Base-by-base conservation (phyloP, 2,113 vertebrate species). In the Ictalurus punctatus region DNA sequence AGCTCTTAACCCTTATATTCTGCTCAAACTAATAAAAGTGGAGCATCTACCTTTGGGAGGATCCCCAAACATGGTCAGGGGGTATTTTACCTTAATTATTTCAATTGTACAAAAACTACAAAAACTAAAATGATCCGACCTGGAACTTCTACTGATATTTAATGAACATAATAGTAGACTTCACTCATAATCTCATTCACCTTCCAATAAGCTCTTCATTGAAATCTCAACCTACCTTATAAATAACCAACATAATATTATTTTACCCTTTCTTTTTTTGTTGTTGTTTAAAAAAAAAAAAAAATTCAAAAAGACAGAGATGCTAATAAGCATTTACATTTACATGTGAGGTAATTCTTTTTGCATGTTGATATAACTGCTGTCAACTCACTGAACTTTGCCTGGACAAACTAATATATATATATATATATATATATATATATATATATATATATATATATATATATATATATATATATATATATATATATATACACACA, bases 1-100 rank as follows among this genome's bases (percentile, higher is more conserved):
- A 78, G 69, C 85, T 74, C 23, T 58, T 86, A 86, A 58, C 85
- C 54, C 71, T 71, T 85, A 85, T 25, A 74, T 25, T 40, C 84
- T 73, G 84, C 52, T 83, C 81, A 83, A 83, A 83, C 56, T 71
- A 85, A 69, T 85, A 85, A 85, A 85, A 85, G 27, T 73, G 65
- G 84, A 85, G 30, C 48, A 61, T 21, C 19, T 61, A 61, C 56
- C 81, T 40, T 83, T 40, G 30, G 58, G 34, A 61, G 30, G 10
- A 61, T 40, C 21, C 30, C 30, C 30, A 61, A 61, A 61, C 81
- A 83, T 14, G 30, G 10, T 34, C 17, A 59, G 19, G 17, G 10
- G n/a, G 34, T 44, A 27, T 44, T 83, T 83, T 40, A 2, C 10
- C 16, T 63, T 25, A 16, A 25, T 44, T 25, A 63, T 63, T 63